Percentiles rank a stretch among this genome's conserved stretches.
Evolutionary conservation across 2,888 invertebrate species (phyloP).

Genomic region (Platycheirus albimanus): DNA sequence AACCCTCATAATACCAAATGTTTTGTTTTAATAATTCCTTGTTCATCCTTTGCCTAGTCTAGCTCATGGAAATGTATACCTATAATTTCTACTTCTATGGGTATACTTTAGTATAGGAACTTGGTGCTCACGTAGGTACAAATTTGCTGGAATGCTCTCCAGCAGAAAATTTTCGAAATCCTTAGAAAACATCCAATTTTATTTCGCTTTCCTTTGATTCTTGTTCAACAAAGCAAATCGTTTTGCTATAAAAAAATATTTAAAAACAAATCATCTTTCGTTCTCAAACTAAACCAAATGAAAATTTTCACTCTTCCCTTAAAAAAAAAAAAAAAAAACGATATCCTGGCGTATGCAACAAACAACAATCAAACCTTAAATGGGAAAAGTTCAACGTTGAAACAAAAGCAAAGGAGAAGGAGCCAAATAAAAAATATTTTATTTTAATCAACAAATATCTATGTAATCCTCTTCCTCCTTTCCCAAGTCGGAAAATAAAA

Average conservation of each 20-base stretch:
- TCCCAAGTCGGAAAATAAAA: background rate
- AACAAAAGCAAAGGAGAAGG: slow-evolving; percentile 25
- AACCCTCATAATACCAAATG: no score
- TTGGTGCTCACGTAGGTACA: no score
- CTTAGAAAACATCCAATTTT: no score
- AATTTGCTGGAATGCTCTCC: no score
- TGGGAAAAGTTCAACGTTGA: slow-evolving; percentile 64
- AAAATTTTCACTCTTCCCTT: slow-evolving; percentile 60
- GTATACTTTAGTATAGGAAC: no score
- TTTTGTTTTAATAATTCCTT: no score
- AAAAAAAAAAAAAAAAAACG: background rate
- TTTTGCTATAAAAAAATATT: slow-evolving; percentile 68
- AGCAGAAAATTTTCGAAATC: no score
- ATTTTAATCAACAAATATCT: slow-evolving; percentile 70
- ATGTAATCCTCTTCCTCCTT: slow-evolving; percentile 8
- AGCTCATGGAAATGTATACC: no score
- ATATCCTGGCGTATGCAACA: slow-evolving; percentile 30
- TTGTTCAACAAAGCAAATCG: slow-evolving; percentile 52
- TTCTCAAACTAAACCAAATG: slow-evolving; percentile 59
- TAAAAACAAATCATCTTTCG: slow-evolving; percentile 70
- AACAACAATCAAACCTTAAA: slow-evolving; percentile 67
- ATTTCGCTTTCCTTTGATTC: no score
- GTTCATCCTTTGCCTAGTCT: no score
- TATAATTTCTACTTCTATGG: no score
- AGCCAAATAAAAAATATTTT: slow-evolving; percentile 57